Evolutionary conservation across 2,797 vertebrate genomes (phyloP).

Genomic region (Cuniculus paca): DNA sequence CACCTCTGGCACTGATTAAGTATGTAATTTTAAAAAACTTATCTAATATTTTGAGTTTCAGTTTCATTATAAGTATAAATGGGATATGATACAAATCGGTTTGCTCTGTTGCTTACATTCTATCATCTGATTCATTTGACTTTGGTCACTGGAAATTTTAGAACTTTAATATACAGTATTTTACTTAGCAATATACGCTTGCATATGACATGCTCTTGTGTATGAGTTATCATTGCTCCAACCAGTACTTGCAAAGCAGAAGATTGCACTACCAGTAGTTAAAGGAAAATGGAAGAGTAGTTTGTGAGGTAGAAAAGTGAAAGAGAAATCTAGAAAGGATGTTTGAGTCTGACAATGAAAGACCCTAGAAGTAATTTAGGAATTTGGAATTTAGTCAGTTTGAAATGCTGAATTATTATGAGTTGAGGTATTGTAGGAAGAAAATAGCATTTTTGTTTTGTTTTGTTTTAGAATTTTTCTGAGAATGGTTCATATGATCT

Average conservation of each 20-base stretch:
- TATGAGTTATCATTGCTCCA: not conserved
- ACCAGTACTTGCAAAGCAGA: not conserved
- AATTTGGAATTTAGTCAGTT: not conserved
- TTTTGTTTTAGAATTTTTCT: not conserved
- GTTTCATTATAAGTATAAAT: constrained; percentile 27
- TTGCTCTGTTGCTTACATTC: not conserved
- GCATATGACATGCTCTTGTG: no score
- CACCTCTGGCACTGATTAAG: not conserved
- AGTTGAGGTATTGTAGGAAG: not conserved
- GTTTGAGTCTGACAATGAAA: not conserved
- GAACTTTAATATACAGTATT: not conserved
- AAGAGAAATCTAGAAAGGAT: not conserved
- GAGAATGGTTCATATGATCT: not conserved
- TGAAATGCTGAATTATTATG: not conserved
- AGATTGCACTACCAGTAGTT: not conserved
- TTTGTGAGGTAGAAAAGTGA: not conserved
- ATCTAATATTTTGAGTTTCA: not conserved
- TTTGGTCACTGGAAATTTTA: not conserved
- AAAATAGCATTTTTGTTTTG: not conserved
- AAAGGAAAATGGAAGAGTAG: not conserved
- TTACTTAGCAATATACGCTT: no score
- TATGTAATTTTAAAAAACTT: not conserved
- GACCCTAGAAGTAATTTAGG: not conserved
- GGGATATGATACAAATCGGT: not conserved
- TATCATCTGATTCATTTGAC: not conserved